Evolutionary conservation across 1,140 invertebrate species (phyloP).

Genomic region (Lasioglossum baleicum): DNA sequence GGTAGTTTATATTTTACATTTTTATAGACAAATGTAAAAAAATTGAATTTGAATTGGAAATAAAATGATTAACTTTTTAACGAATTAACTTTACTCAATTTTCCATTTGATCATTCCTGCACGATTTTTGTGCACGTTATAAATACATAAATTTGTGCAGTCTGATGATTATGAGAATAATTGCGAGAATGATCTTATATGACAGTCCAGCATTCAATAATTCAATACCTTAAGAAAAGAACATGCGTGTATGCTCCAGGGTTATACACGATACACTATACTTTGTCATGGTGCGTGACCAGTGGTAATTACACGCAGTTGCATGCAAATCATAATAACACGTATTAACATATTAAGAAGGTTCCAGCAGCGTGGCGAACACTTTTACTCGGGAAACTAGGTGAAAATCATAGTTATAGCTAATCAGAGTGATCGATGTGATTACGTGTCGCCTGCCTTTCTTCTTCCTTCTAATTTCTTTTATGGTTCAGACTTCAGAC

Average conservation of each 20-base stretch:
- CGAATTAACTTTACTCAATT: no score
- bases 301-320: conserved; percentile 2
- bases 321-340: conserved; percentile 10
- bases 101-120: no score
- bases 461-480: no score
- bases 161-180: background rate
- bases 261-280: background rate
- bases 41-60: no score
- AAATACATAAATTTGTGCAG: background rate
- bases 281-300: conserved; percentile 7
- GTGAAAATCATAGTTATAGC: background rate
- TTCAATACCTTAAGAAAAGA: background rate
- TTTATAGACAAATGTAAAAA: no score
- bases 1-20: no score
- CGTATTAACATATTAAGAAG: conserved; percentile 3
- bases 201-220: background rate
- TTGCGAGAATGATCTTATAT: background rate
- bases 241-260: background rate
- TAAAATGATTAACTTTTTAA: no score
- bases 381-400: background rate
- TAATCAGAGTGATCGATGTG: background rate
- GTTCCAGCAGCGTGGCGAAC: background rate
- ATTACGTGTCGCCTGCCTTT: no score
- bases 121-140: no score
- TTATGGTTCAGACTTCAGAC: no score